These are phyloP conservation scores for Drosophila mauritiana DNA, from an alignment of 1,140 invertebrate species.

Conservation along the genomic window DNA sequence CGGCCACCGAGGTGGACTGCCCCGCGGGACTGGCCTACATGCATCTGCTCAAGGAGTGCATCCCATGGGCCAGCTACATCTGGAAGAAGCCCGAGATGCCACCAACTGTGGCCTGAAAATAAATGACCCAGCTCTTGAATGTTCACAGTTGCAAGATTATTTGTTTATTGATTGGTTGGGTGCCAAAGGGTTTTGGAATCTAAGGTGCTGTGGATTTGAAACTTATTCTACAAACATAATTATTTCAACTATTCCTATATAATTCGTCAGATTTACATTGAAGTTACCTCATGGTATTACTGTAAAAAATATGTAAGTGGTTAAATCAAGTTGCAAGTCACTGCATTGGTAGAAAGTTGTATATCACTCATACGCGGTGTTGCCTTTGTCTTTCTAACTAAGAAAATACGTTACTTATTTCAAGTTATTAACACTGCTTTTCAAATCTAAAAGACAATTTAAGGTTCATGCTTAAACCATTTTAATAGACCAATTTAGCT, in stretches of 20 bases:
- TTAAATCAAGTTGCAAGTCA: no score
- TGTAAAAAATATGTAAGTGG: no score
- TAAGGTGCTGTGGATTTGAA: neutral
- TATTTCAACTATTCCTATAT: no score
- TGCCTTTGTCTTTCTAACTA: no score
- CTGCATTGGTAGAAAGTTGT: no score
- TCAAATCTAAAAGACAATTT: neutral
- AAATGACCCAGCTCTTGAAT: constrained; percentile 12
- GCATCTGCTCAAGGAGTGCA: constrained; percentile 79
- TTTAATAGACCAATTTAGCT: constrained; percentile 10
- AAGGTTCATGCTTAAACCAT: neutral
- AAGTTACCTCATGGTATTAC: no score
- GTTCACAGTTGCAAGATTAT: constrained; percentile 27
- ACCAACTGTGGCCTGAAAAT: constrained; percentile 71
- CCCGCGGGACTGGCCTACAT: constrained; percentile 73
- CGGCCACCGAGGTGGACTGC: constrained; percentile 72
- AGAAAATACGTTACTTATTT: neutral
- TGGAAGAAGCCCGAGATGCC: constrained; percentile 79
- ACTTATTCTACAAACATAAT: no score
- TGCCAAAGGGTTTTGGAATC: no score
- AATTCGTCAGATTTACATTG: no score
- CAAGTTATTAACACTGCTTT: neutral
- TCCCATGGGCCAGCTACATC: constrained; percentile 77
- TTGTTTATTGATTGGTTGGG: constrained; percentile 1
- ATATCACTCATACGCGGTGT: no score